These are phyloP conservation scores for Leptinotarsa rubiginosa DNA, from an alignment of 2,888 invertebrate genomes.

Conservation along the genomic window DNA sequence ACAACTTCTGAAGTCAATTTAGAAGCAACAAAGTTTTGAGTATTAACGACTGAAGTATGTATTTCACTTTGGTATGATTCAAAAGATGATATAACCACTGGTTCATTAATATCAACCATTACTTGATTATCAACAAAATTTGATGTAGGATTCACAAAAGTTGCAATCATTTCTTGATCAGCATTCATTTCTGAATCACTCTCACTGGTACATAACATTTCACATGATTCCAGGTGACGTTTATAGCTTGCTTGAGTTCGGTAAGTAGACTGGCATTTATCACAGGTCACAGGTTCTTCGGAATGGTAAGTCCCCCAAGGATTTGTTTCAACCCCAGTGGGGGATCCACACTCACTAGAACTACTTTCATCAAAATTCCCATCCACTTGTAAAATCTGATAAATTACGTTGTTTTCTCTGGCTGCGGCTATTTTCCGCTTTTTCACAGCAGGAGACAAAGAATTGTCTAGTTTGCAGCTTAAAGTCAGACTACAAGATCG, in stretches of 20 bases:
- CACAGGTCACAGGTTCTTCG: constrained; percentile 86
- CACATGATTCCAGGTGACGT: constrained; percentile 81
- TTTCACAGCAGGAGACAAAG: constrained; percentile 74
- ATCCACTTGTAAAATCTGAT: constrained; percentile 70
- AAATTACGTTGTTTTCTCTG: constrained; percentile 63
- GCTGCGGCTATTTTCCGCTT: constrained; percentile 71
- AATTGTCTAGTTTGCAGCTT: constrained; percentile 78
- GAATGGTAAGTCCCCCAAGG: constrained; percentile 64
- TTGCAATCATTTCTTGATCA: constrained; percentile 45
- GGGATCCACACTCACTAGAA: constrained; percentile 67
- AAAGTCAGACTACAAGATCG: constrained; percentile 75
- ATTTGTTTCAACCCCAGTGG: constrained; percentile 52
- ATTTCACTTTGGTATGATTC: constrained; percentile 63
- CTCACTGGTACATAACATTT: constrained; percentile 83
- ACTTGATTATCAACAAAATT: constrained; percentile 43
- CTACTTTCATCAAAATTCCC: constrained; percentile 69
- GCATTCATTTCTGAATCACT: constrained; percentile 77
- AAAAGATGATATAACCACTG: constrained; percentile 59
- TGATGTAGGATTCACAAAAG: constrained; percentile 34
- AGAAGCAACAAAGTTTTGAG: constrained; percentile 59
- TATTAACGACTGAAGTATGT: constrained; percentile 61
- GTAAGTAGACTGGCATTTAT: constrained; percentile 88
- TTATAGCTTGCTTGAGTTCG: constrained; percentile 85
- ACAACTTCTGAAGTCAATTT: constrained; percentile 58
- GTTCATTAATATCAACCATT: constrained; percentile 50